A percentile compares a stretch with the other conserved stretches of the same genome.
Conservation (phyloP, 2,888 invertebrate genomes). For the Asteroscopus sphinx region DNA sequence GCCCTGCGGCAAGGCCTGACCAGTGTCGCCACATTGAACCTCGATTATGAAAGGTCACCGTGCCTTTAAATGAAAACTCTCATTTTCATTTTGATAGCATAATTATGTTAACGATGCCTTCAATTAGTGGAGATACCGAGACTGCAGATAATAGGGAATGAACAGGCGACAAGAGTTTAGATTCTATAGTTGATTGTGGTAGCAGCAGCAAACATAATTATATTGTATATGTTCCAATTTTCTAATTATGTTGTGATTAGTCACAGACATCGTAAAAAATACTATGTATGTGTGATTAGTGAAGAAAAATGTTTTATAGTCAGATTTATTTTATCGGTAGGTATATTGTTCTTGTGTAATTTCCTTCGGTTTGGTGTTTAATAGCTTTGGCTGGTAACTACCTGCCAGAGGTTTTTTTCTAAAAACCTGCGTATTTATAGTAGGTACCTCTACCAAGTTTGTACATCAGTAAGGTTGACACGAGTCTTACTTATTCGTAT, state of each 20-base stretch:
- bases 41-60: conserved; percentile 68
- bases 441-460: no score
- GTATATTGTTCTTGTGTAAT: no score
- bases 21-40: conserved; percentile 63
- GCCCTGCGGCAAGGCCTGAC: conserved; percentile 67
- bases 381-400: no score
- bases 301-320: no score
- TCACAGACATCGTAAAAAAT: no score
- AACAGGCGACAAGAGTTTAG: conserved; percentile 28
- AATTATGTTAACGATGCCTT: conserved; percentile 56
- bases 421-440: neutral
- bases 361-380: no score
- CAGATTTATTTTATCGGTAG: no score
- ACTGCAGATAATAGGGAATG: conserved; percentile 33
- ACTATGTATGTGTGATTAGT: no score
- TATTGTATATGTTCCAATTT: no score
- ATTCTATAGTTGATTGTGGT: conserved; percentile 22
- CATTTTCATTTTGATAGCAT: conserved; percentile 63
- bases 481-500: conserved; percentile 33
- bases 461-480: conserved; percentile 15
- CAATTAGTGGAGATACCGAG: conserved; percentile 45
- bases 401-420: no score
- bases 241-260: no score
- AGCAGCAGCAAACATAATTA: no score
- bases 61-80: conserved; percentile 64